These are phyloP conservation scores for Turritopsis rubra DNA, from an alignment of 30 jellyfish, hydroid and myxozoan species.

Conservation along the genomic window DNA sequence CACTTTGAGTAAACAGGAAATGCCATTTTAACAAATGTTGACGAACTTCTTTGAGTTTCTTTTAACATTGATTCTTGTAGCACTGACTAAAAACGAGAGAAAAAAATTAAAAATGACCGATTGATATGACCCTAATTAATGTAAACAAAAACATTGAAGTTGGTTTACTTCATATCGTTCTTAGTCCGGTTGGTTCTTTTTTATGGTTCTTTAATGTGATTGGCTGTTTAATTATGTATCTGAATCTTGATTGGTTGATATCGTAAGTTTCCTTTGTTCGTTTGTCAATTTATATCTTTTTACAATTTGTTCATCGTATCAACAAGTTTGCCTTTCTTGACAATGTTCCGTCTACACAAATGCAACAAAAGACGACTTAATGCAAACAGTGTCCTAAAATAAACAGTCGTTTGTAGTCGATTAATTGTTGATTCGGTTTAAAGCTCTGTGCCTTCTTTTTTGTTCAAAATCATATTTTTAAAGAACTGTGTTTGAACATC, in stretches of 20 bases:
- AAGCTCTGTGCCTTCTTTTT: background rate
- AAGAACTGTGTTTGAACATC: background rate
- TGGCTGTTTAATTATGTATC: background rate
- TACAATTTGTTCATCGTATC: background rate
- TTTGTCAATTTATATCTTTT: background rate
- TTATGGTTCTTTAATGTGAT: background rate
- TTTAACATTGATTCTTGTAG: background rate
- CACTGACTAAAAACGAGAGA: background rate
- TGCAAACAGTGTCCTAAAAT: background rate
- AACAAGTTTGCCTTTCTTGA: background rate
- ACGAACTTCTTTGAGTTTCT: background rate
- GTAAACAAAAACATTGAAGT: background rate
- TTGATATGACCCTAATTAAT: background rate
- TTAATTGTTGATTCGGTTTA: background rate
- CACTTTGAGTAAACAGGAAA: background rate
- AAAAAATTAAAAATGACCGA: no score
- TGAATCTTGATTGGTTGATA: background rate
- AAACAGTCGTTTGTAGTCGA: background rate
- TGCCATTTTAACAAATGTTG: background rate
- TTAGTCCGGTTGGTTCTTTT: background rate
- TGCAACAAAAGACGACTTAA: background rate
- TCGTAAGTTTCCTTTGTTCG: background rate
- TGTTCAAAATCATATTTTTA: background rate
- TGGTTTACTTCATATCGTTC: background rate
- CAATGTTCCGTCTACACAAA: background rate